phyloP scores from a whole-genome alignment of 2,113 vertebrate species.

The Typhlomys cinereus region DNA sequence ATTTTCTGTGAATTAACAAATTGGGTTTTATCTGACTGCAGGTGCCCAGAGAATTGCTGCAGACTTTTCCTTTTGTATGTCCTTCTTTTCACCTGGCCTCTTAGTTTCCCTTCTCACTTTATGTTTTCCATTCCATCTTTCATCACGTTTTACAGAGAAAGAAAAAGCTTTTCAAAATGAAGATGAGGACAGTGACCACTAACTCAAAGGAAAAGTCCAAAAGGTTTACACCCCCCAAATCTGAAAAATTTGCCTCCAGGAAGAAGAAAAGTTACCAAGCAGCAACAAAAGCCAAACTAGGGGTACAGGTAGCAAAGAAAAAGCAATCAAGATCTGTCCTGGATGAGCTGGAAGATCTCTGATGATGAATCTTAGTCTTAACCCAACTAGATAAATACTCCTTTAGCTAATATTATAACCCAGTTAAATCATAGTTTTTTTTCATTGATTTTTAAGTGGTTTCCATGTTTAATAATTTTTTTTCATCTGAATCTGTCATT shows the following conservation, averaged over 20 bases:
- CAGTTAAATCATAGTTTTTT: slow-evolving; percentile 81
- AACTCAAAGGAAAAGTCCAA: slow-evolving; percentile 91
- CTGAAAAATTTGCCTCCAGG: slow-evolving; percentile 92
- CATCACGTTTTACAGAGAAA: slow-evolving; percentile 92
- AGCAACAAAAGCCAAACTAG: slow-evolving; percentile 91
- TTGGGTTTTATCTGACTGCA: slow-evolving; percentile 73
- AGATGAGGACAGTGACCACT: slow-evolving; percentile 93
- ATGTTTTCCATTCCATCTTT: slow-evolving; percentile 88
- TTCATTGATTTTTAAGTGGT: slow-evolving; percentile 52
- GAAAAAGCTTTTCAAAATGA: slow-evolving; percentile 95
- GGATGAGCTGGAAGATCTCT: slow-evolving; percentile 93
- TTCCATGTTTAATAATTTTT: neutral
- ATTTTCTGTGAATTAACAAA: slow-evolving; percentile 35
- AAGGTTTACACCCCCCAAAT: slow-evolving; percentile 93
- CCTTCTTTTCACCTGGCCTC: slow-evolving; percentile 76
- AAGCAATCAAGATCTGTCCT: slow-evolving; percentile 95
- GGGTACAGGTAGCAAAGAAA: slow-evolving; percentile 91
- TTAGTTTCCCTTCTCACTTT: slow-evolving; percentile 76
- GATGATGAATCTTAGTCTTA: slow-evolving; percentile 89
- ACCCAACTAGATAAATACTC: slow-evolving; percentile 87
- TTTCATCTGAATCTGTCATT: slow-evolving; percentile 72
- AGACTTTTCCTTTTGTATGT: slow-evolving; percentile 70
- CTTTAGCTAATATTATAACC: slow-evolving; percentile 85
- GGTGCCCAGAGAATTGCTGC: slow-evolving; percentile 43
- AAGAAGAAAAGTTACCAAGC: slow-evolving; percentile 94